These are phyloP conservation scores for Callopanchax toddi DNA, from an alignment of 2,113 vertebrate genomes.

Conservation along the genomic window DNA sequence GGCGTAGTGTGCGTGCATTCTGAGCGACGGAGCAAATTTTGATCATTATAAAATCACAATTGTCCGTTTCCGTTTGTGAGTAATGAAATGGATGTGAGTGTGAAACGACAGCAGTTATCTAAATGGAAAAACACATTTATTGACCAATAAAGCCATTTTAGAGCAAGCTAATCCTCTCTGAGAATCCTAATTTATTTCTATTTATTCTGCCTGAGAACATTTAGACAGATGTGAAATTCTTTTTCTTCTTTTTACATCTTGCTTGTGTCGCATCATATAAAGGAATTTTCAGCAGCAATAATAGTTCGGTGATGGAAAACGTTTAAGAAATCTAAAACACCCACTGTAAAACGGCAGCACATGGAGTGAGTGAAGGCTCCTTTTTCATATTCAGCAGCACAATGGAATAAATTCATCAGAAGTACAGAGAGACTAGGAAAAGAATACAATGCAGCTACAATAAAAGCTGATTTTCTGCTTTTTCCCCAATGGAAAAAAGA, in stretches of 20 bases:
- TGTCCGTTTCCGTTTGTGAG: constrained; percentile 37
- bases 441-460: constrained; percentile 1
- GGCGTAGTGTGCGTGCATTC: neutral
- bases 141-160: constrained; percentile 11
- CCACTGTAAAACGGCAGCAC: neutral
- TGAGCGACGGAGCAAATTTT: constrained; percentile 16
- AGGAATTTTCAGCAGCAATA: neutral
- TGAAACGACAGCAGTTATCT: constrained; percentile 2
- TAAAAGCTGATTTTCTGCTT: neutral
- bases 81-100: constrained; percentile 29
- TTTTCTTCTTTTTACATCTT: neutral
- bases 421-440: neutral
- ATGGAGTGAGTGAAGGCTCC: constrained; percentile 2
- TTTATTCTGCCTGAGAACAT: neutral
- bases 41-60: constrained; percentile 41
- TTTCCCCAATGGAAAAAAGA: neutral
- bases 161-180: neutral
- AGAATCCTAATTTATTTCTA: neutral
- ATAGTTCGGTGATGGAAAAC: constrained; percentile 17
- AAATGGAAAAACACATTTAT: constrained; percentile 30
- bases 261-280: neutral
- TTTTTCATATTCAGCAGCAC: constrained; percentile 5
- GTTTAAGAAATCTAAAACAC: neutral
- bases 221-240: neutral
- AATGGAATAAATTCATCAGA: constrained; percentile 3